phyloP scores from a whole-genome alignment of 1,140 invertebrate species.

The Holotrichia oblita region DNA sequence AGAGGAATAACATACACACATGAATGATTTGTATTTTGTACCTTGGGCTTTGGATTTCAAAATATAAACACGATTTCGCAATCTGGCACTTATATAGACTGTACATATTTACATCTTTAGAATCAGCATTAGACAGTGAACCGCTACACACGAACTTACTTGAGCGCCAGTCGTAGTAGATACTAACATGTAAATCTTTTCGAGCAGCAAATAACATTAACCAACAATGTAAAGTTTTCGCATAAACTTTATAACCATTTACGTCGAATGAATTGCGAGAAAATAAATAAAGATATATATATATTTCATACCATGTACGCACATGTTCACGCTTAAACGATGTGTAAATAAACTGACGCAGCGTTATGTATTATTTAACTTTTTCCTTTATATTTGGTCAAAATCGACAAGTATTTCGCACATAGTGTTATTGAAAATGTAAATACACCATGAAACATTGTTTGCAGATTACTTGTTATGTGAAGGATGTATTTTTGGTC shows the following conservation, averaged over 20 bases:
- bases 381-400: not conserved
- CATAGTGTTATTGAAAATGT: not conserved
- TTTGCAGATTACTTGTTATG: not conserved
- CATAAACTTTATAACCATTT: not conserved
- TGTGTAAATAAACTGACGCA: not conserved
- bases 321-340: not conserved
- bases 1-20: not conserved
- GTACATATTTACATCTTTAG: constrained; percentile 18
- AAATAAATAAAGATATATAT: not conserved
- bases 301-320: not conserved
- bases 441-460: not conserved
- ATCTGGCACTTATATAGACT: not conserved
- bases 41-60: not conserved
- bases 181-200: not conserved
- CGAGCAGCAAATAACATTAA: not conserved
- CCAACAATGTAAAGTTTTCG: not conserved
- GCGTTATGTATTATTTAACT: not conserved
- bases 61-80: constrained; percentile 25
- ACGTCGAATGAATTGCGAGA: not conserved
- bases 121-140: not conserved
- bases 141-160: not conserved
- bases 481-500: not conserved
- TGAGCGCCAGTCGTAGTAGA: not conserved
- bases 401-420: constrained; percentile 3
- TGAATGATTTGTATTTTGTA: constrained; percentile 5